These are phyloP conservation scores for Phrynosoma blainvillii DNA, from an alignment of 2,113 vertebrate species.

Conservation along the genomic window DNA sequence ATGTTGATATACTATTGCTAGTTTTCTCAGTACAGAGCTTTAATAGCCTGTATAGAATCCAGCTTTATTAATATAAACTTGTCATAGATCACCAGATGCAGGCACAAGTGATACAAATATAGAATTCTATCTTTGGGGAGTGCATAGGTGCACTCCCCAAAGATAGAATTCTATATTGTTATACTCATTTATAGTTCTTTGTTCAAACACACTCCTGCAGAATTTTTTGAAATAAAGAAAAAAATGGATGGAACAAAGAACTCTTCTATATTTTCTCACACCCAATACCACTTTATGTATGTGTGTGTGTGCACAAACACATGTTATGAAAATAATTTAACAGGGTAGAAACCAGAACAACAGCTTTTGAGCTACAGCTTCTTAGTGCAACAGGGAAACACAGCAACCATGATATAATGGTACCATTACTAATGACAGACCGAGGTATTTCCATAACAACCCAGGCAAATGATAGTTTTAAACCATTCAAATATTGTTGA, in stretches of 20 bases:
- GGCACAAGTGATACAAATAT: neutral
- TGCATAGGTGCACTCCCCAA: neutral
- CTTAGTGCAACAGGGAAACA: constrained; percentile 1
- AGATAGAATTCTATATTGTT: neutral
- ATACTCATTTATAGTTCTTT: neutral
- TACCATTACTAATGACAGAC: constrained; percentile 23
- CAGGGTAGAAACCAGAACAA: neutral
- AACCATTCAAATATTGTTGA: neutral
- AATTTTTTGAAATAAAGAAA: neutral
- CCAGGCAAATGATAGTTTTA: constrained; percentile 45
- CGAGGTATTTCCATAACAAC: constrained; percentile 48
- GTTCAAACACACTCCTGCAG: neutral
- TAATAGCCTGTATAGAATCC: constrained; percentile 21
- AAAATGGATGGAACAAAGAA: neutral
- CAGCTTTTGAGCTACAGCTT: constrained; percentile 31
- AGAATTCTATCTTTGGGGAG: too few species aligned
- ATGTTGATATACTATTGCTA: neutral
- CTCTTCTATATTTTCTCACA: constrained; percentile 1
- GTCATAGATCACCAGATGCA: constrained; percentile 5
- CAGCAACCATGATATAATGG: constrained; percentile 29
- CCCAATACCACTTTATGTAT: fast-evolving
- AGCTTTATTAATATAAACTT: constrained; percentile 42
- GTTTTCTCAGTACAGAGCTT: neutral
- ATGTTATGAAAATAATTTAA: neutral
- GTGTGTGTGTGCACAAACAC: neutral